Conservation (phyloP, 1,140 invertebrate species). For the Rhopalosiphum maidis region DNA sequence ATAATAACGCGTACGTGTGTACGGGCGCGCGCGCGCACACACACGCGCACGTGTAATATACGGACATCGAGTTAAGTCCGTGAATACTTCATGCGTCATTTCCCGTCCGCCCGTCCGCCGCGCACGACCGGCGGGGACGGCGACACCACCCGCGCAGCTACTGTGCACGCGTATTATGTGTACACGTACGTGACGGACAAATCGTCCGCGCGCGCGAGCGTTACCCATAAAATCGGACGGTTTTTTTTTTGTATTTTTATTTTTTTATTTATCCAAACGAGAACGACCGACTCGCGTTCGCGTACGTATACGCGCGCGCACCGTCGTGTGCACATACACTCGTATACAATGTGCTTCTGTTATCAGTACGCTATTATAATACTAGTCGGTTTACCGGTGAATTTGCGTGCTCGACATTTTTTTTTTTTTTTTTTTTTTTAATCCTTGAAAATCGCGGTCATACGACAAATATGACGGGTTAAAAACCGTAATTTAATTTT, state of each 20-base stretch:
- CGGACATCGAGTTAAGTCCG: conserved; percentile 14
- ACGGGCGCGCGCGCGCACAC: no score
- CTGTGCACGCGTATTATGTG: no score
- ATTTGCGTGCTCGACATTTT: neutral
- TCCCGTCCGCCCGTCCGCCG: neutral
- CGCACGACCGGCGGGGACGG: neutral
- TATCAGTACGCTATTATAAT: neutral
- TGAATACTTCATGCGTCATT: conserved; percentile 44
- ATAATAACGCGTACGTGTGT: neutral
- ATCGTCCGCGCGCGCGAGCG: neutral
- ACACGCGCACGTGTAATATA: neutral
- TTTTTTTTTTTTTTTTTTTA: neutral
- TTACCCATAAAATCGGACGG: neutral
- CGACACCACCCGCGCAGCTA: neutral
- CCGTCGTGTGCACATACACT: no score
- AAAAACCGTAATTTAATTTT: neutral
- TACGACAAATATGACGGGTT: neutral
- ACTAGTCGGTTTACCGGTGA: neutral
- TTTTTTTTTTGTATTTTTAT: neutral
- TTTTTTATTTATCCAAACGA: neutral
- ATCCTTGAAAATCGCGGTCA: neutral
- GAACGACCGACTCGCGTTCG: neutral
- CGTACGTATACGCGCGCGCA: neutral
- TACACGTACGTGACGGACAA: neutral
- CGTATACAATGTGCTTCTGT: neutral